A percentile compares a stretch with the other conserved stretches of the same genome.
Evolutionary conservation across 2,888 invertebrate genomes (phyloP).

Genomic region (Meghimatium bilineatum): DNA sequence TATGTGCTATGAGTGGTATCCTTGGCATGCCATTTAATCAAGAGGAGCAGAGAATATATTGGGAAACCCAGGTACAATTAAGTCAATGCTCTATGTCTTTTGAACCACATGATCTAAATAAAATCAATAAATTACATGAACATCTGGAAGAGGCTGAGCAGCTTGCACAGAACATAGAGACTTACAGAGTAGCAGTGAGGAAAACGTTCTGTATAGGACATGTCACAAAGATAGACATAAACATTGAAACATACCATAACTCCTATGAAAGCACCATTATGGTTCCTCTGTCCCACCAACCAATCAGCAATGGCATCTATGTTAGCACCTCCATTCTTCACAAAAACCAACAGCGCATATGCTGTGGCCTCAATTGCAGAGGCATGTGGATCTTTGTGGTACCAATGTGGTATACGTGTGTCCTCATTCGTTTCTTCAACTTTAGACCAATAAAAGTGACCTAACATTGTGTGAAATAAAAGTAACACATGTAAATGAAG

Average conservation of each 20-base stretch:
- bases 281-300: conserved; percentile 52
- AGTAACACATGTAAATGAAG: no score
- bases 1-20: no score
- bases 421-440: conserved; percentile 16
- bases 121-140: no score
- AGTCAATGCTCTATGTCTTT: no score
- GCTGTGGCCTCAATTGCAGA: conserved; percentile 53
- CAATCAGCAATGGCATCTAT: conserved; percentile 53
- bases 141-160: no score
- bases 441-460: conserved; percentile 50
- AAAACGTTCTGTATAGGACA: no score
- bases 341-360: conserved; percentile 50
- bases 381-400: conserved; percentile 43
- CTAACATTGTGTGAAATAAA: conserved; percentile 18
- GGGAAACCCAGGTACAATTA: no score
- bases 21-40: no score
- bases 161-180: no score
- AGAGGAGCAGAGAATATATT: no score
- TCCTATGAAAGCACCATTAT: conserved; percentile 50
- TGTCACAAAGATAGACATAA: neutral
- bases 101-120: no score
- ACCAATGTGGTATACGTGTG: conserved; percentile 46
- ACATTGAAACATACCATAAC: conserved; percentile 41
- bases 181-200: no score
- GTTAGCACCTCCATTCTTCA: neutral